Base-by-base conservation (phyloP, 2,113 vertebrate species). In the Cyprinodon brontotheroides region DNA sequence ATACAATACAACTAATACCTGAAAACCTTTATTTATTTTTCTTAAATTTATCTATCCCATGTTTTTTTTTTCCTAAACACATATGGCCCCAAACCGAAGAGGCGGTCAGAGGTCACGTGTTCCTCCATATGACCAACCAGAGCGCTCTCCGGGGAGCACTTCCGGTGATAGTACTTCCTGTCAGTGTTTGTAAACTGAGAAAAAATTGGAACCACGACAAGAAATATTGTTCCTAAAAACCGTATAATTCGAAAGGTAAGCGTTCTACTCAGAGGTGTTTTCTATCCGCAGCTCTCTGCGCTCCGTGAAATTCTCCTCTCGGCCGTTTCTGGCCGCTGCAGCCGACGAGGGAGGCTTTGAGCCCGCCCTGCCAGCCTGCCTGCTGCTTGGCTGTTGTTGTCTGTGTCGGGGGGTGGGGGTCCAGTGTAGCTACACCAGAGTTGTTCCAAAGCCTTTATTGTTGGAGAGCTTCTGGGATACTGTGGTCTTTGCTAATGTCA, bases 161-260 rank as follows among this genome's bases (percentile, higher is more conserved):
- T 95, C 94, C 94, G 94, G 93, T 93, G 85, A 84, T 65, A 74
- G 72, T 80, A 89, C 93, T 95, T 95, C 94, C 94, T 95, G 94
- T 88, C 89, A 90, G 89, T 95, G 94, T 94, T 95, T 94, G 93
- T 95, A 95, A 95, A 95, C 94, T 94, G 94, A 91, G 84, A 82
- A 92, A 70, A 89, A 93, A 88, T 92, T 93, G 91, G 87, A 93
- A 92, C 88, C 92, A 81, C 87, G 89, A 92, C 86, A 92, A 93
- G 80, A 91, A 89, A 90, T 77, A 88, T 80, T 83, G 78, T 78
- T 70, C 83, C 20, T 7, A 72, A 47, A 63, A 83, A 72, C 68
- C 77, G 57, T 47, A 43, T 65, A 80, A 82, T 74, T 69, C 68
- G 37, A 91, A 90, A 91, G 93, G 87, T 89, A 89, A 91, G 90